phyloP scores from a whole-genome alignment of 1,140 invertebrate species.

The Drusus annulatus region DNA sequence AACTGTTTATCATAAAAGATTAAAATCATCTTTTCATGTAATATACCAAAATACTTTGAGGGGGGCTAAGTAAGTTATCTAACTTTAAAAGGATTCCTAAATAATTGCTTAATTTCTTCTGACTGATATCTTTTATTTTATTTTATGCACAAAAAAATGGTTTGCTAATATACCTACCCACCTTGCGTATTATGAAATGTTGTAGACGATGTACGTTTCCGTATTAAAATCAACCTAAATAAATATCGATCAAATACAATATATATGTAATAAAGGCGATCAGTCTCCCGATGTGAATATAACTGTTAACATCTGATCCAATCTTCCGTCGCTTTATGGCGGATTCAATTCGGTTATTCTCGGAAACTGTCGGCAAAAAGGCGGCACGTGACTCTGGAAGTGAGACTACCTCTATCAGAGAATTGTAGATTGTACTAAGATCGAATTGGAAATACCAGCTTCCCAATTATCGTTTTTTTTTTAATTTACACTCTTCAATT shows the following conservation, averaged over 20 bases:
- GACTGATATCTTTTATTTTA: no score
- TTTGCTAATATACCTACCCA: no score
- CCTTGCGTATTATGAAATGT: no score
- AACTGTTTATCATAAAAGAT: no score
- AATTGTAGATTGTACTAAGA: conserved; percentile 4
- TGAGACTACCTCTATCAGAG: conserved; percentile 9
- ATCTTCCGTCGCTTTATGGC: background rate
- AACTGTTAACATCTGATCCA: conserved; percentile 19
- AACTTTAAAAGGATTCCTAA: no score
- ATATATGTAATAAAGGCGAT: background rate
- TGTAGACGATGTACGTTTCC: no score
- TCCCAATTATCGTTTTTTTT: conserved; percentile 37
- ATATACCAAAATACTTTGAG: no score
- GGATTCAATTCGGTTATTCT: conserved; percentile 10
- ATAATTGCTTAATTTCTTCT: no score
- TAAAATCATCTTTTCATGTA: no score
- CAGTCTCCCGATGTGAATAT: background rate
- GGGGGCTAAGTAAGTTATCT: no score
- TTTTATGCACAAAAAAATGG: no score
- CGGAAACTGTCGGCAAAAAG: conserved; percentile 10
- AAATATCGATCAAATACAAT: background rate
- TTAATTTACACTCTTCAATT: conserved; percentile 37
- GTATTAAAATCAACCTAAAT: no score
- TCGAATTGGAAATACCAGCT: conserved; percentile 12
- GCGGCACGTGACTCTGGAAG: conserved; percentile 9